Evolutionary conservation across 1,140 invertebrate genomes (phyloP), one percentile per base, ranked within the genome.

Genomic region (Aplysia californica): DNA sequence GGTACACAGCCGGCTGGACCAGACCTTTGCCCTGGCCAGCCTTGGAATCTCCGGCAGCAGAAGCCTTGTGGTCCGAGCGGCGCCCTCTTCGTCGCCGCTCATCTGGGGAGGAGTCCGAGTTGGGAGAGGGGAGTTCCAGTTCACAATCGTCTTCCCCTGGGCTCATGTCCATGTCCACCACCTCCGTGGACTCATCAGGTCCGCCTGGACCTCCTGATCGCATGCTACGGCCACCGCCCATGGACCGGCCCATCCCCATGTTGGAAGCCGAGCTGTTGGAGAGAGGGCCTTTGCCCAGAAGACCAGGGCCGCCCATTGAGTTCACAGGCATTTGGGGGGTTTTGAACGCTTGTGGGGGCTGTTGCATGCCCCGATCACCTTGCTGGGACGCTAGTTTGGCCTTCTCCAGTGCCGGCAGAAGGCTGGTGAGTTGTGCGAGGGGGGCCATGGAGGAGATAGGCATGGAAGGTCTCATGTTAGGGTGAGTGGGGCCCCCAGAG

Each of bases 101-200:
- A 50, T 39, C 50, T 10, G 35, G 36, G 41, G 38, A 44, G 35
- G 64, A 58, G 23, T 58, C 64, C 15, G 72, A 75, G 55, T 75
- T 64, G 0, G 77, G 79, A 20, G 81, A 74, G 21, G 79, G 73
- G 44, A 80, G 74, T 41, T 78, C 79, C 66, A 80, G 41, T 64
- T 77, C 75, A 76, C 82, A 80, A 23, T 85, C 80, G 38, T 87
- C 83, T 59, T 87, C 85, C 36, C 82, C 86, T 67, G 84, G 90
- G 82, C 89, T 90, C 76, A 91, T 82, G 91, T 92, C 95, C 91
- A 93, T 93, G 80, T 94, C 94, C 38, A 93, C 86, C 21, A 90
- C 87, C 70, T 91, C 89, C 44, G 83, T 88, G 21, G 85, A 83
- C 77, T 90, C 89, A 36, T 58, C 29, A 1, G 39, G 21, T 21